Conservation (phyloP, 2,888 invertebrate species). For the Ophion costatus region DNA sequence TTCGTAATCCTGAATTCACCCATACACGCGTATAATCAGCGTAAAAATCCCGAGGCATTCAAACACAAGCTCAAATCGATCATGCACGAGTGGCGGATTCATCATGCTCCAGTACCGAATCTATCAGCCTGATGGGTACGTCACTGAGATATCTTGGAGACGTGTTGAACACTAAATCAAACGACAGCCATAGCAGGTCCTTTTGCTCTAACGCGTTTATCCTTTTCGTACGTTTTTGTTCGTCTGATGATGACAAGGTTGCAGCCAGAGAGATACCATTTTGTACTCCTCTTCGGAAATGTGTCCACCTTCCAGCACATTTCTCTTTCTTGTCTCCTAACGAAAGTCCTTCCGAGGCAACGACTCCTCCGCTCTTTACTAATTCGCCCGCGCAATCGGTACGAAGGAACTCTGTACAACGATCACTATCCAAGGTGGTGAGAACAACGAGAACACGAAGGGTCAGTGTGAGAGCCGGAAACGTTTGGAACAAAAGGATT, state of each 20-base stretch:
- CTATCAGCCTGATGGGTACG: slow-evolving; percentile 45
- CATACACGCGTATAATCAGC: slow-evolving; percentile 1
- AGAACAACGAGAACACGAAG: slow-evolving; percentile 17
- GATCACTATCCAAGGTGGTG: slow-evolving; percentile 46
- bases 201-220: slow-evolving; percentile 1
- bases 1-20: slow-evolving; percentile 41
- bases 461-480: slow-evolving; percentile 22
- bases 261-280: neutral
- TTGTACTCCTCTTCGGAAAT: slow-evolving; percentile 2
- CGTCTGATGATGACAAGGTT: neutral
- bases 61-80: slow-evolving; percentile 44
- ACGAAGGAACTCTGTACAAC: slow-evolving; percentile 8
- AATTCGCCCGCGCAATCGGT: slow-evolving; percentile 10
- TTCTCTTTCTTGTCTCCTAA: neutral
- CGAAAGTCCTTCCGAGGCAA: neutral
- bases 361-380: neutral
- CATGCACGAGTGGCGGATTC: slow-evolving; percentile 47
- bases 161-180: slow-evolving; percentile 47
- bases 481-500: slow-evolving; percentile 20
- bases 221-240: neutral
- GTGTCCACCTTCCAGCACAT: neutral
- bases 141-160: slow-evolving; percentile 51
- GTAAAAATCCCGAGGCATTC: slow-evolving; percentile 29
- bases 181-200: slow-evolving; percentile 15
- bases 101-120: slow-evolving; percentile 49